Percentiles rank a stretch among this genome's conserved stretches.
Evolutionary conservation across 2,888 invertebrate species (phyloP).

Genomic region (Parnassius mnemosyne): DNA sequence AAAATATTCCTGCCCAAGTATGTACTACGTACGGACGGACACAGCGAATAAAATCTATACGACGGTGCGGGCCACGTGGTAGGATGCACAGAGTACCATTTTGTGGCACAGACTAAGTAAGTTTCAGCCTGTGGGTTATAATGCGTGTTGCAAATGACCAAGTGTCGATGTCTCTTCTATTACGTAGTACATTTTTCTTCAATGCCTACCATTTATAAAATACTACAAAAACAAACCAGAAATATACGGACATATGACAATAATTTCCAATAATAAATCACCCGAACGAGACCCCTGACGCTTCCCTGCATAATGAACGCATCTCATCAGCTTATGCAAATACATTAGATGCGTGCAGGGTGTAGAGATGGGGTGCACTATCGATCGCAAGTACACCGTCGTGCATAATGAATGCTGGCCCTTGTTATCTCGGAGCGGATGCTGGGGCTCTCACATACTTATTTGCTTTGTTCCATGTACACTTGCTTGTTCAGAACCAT

Average conservation of each 20-base stretch:
- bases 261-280: conserved; percentile 3
- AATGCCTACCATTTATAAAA: neutral
- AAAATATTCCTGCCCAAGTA: no score
- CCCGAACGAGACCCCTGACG: neutral
- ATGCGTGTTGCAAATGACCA: no score
- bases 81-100: no score
- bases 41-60: no score
- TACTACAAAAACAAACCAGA: neutral
- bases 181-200: neutral
- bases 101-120: no score
- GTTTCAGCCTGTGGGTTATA: no score
- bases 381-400: conserved; percentile 14
- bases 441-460: neutral
- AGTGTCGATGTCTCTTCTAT: no score
- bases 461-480: neutral
- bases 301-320: conserved; percentile 30
- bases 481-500: neutral
- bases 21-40: no score
- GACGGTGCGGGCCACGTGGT: no score
- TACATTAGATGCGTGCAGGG: conserved; percentile 30
- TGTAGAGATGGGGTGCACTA: conserved; percentile 25
- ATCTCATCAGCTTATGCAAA: conserved; percentile 42
- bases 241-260: neutral
- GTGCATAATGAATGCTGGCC: conserved; percentile 21
- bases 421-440: neutral